phyloP scores from a whole-genome alignment of 2,797 vertebrate species.

The Harpagifer antarcticus region DNA sequence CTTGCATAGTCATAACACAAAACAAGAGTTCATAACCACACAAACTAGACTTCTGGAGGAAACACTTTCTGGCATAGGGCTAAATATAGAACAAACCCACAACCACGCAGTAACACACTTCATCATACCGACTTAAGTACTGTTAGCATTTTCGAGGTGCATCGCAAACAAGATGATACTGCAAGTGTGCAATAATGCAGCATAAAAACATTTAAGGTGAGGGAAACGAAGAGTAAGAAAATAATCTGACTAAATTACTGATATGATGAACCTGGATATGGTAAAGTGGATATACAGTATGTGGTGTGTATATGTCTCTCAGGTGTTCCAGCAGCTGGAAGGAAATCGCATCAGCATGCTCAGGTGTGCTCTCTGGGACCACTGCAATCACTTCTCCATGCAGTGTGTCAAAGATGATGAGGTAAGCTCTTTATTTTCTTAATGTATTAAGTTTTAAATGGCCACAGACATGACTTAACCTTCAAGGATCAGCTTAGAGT shows the following conservation, averaged over 20 bases:
- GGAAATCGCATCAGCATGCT: constrained; percentile 89
- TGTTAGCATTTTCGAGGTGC: not conserved
- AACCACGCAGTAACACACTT: not conserved
- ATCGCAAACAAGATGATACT: not conserved
- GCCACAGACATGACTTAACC: not conserved
- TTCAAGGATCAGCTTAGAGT: not conserved
- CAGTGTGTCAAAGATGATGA: constrained; percentile 94
- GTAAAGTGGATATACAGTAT: not conserved
- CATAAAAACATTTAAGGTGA: not conserved
- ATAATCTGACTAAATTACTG: not conserved
- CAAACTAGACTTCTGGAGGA: not conserved
- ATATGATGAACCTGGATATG: not conserved
- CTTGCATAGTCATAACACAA: not conserved
- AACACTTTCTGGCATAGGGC: not conserved
- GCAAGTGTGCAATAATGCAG: not conserved
- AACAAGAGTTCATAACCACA: not conserved
- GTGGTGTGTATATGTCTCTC: constrained; percentile 12
- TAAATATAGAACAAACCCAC: constrained; percentile 4
- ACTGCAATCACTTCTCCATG: constrained; percentile 93
- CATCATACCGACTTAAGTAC: not conserved
- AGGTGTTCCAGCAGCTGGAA: constrained; percentile 95
- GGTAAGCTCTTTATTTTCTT: constrained; percentile 71
- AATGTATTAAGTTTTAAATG: not conserved
- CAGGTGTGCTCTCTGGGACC: constrained; percentile 92
- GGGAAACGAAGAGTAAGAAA: not conserved